These are phyloP conservation scores for Aythya fuligula DNA, from an alignment of 2,797 vertebrate species.

Conservation along the genomic window DNA sequence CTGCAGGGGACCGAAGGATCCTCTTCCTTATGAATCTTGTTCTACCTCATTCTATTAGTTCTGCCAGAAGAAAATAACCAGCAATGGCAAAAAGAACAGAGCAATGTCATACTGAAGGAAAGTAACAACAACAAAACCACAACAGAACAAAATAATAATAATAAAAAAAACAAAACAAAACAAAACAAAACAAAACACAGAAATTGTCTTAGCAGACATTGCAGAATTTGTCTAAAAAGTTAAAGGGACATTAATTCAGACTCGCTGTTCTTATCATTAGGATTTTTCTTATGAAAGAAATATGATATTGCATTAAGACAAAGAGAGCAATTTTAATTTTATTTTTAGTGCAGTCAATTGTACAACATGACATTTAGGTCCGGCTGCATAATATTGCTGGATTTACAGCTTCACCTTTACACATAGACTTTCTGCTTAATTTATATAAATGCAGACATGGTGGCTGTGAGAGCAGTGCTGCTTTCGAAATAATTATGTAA, in stretches of 20 bases:
- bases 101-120: not conserved
- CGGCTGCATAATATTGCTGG: not conserved
- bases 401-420: not conserved
- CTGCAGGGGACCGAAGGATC: accelerated
- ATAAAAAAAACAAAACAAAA: too few relatives aligned
- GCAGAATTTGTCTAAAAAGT: not conserved
- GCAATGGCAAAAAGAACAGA: not conserved
- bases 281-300: not conserved
- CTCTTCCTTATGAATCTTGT: not conserved
- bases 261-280: not conserved
- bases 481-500: not conserved
- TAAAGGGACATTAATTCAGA: not conserved
- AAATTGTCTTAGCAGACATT: not conserved
- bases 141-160: too few relatives aligned
- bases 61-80: not conserved
- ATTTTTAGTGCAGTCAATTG: not conserved
- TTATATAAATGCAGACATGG: not conserved
- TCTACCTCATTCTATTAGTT: not conserved
- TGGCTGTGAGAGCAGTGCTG: not conserved
- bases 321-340: not conserved
- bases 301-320: not conserved
- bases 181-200: not conserved
- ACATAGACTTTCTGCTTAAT: not conserved
- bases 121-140: too few relatives aligned
- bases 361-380: not conserved